Evolutionary conservation across 2,888 invertebrate genomes (phyloP), one percentile per base, ranked within the genome.

Genomic region (Phengaris arion): DNA sequence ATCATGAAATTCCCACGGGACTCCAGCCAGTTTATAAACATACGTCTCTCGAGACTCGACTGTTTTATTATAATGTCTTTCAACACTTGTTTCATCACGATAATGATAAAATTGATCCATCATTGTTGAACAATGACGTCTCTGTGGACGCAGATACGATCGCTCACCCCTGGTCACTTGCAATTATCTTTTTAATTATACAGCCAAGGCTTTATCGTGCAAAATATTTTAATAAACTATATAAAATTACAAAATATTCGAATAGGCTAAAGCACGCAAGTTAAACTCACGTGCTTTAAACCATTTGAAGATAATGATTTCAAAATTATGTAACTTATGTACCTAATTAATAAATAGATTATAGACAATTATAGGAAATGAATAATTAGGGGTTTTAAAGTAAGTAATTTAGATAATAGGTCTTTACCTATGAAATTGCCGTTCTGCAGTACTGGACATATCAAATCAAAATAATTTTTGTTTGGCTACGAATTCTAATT

Each of bases 61-160:
- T 9, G 35, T 64, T 64, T 64, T 35, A 64, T 64, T 64, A 64
- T 35, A 64, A 64, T 52, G 12, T 52, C 64, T 64, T 64, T 64
- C 64, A 64, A 64, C 64, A 64, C 64, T 35, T 45, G 64, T 64
- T 64, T 64, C 64, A 64, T 64, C 64, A 64, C 45, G 13, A 64
- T 64, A 64, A 64, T 64, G 35, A 64, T 45, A 64, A 64, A 64
- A 64, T 45, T 64, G 64, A 64, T 64, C 64, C 64, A 64, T 64
- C 64, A 64, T 64, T 35, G 64, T 64, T 64, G 35, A 45, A 10
- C 52, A 64, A 64, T 45, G 64, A 64, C 64, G 64, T 64, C 64
- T 64, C 64, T 64, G 35, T 64, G 35, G 64, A 64, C 64, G 64
- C 52, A 52, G 52, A 64, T 64, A 59, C 64, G 22, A 45, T 64